phyloP scores from a whole-genome alignment of 2,888 invertebrate species.

The Apamea sordens region DNA sequence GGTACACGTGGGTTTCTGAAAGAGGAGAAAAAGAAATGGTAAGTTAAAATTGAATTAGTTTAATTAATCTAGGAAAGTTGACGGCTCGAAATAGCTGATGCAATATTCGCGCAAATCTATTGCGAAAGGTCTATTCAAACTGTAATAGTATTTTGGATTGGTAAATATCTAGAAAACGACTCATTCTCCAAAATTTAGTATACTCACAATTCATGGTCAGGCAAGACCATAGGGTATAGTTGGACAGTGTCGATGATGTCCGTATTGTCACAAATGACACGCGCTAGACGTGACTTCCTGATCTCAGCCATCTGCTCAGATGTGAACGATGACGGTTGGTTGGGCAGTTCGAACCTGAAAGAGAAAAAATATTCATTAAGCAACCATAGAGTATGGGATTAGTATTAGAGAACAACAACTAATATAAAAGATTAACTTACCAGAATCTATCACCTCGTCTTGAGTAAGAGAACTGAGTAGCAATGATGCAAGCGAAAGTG shows the following conservation, averaged over 20 bases:
- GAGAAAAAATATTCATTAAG: background rate
- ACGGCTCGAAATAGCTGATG: background rate
- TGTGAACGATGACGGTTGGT: conserved; percentile 97
- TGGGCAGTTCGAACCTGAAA: conserved; percentile 95
- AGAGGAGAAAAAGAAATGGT: conserved; percentile 47
- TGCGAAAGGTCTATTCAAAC: background rate
- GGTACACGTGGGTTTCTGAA: conserved; percentile 97
- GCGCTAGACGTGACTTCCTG: conserved; percentile 94
- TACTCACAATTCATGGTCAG: conserved; percentile 97
- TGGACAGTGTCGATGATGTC: conserved; percentile 97
- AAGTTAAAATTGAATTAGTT: background rate
- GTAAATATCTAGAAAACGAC: background rate
- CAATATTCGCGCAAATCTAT: background rate
- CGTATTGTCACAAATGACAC: conserved; percentile 97
- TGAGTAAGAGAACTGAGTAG: conserved; percentile 97
- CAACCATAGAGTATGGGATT: background rate
- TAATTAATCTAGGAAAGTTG: background rate
- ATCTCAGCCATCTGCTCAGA: conserved; percentile 96
- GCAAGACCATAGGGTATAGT: conserved; percentile 97
- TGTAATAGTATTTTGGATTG: background rate
- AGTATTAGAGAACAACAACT: background rate
- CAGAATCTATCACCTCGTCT: conserved; percentile 98
- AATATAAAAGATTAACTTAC: conserved; percentile 80
- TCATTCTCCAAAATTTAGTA: background rate
- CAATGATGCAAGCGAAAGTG: conserved; percentile 98